A percentile compares a stretch with the other conserved stretches of the same genome.
These are phyloP conservation scores for Drosophila dives DNA, from an alignment of 2,888 invertebrate species.

Conservation along the genomic window DNA sequence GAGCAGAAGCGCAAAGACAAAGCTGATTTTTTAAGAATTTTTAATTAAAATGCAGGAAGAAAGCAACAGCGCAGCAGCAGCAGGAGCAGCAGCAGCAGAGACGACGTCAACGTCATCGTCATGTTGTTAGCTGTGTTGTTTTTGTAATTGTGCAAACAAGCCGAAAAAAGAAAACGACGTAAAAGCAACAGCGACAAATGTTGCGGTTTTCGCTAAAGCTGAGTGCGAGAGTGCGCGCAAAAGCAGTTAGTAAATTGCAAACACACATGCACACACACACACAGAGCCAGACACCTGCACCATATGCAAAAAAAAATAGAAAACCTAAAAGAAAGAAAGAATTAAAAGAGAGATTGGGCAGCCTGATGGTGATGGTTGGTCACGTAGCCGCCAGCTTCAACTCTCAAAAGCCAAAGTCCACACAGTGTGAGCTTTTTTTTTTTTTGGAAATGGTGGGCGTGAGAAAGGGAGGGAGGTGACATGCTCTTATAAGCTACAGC, in stretches of 20 bases:
- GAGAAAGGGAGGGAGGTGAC: neutral
- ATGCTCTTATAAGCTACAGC: slow-evolving; percentile 33
- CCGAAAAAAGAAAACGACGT: slow-evolving; percentile 23
- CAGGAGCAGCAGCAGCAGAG: slow-evolving; percentile 5
- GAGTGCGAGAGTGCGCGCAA: slow-evolving; percentile 66
- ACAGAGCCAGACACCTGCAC: slow-evolving; percentile 22
- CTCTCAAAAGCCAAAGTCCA: slow-evolving; percentile 60
- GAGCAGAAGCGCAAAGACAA: slow-evolving; percentile 59
- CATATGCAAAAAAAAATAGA: slow-evolving; percentile 24
- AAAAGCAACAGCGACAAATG: slow-evolving; percentile 59
- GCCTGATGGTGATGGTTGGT: slow-evolving; percentile 42
- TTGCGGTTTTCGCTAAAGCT: slow-evolving; percentile 59
- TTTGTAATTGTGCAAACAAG: slow-evolving; percentile 62
- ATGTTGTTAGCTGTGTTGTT: slow-evolving; percentile 32
- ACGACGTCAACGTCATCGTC: slow-evolving; percentile 37
- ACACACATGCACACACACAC: slow-evolving; percentile 20
- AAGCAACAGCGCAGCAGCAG: slow-evolving; percentile 16
- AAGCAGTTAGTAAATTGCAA: slow-evolving; percentile 76
- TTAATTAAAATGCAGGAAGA: slow-evolving; percentile 71
- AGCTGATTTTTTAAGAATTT: slow-evolving; percentile 73
- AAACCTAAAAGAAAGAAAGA: neutral
- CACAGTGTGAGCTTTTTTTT: slow-evolving; percentile 20
- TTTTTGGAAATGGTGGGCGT: neutral
- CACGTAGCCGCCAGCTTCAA: slow-evolving; percentile 65
- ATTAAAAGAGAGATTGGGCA: slow-evolving; percentile 30